phyloP scores from a whole-genome alignment of 2,113 vertebrate species.

The Mirounga angustirostris region DNA sequence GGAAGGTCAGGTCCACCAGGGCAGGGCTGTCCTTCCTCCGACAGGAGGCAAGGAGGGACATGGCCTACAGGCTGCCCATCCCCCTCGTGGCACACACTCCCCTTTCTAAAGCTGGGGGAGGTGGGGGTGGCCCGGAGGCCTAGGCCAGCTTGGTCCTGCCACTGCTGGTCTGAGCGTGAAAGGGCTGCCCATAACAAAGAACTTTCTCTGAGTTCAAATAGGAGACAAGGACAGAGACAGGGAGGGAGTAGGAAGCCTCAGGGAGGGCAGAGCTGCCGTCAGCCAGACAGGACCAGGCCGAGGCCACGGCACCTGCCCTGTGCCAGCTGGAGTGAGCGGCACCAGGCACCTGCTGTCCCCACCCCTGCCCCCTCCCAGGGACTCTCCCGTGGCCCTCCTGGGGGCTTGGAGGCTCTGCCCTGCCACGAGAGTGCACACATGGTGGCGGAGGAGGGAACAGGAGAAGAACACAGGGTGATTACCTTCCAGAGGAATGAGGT shows the following conservation, averaged over 20 bases:
- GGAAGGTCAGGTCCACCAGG: neutral
- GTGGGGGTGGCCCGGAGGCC: neutral
- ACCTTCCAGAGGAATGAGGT: slow-evolving; percentile 99
- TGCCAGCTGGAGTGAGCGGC: neutral
- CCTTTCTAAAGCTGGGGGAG: neutral
- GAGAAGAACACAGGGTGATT: slow-evolving; percentile 88
- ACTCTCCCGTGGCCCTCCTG: slow-evolving; percentile 32
- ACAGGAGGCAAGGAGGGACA: neutral
- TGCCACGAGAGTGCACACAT: slow-evolving; percentile 78
- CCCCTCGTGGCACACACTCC: neutral
- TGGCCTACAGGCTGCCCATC: neutral
- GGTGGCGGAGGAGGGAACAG: slow-evolving; percentile 80
- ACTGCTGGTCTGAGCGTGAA: slow-evolving; percentile 80
- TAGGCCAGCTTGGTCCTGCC: slow-evolving; percentile 76
- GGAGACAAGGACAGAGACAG: slow-evolving; percentile 79
- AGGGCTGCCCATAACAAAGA: slow-evolving; percentile 72
- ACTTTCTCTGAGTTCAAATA: slow-evolving; percentile 58
- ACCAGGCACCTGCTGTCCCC: slow-evolving; percentile 16
- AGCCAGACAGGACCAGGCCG: slow-evolving; percentile 75
- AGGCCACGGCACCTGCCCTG: neutral
- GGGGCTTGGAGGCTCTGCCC: slow-evolving; percentile 84
- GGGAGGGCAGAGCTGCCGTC: slow-evolving; percentile 85
- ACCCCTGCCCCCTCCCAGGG: slow-evolving; percentile 40
- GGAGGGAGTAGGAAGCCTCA: slow-evolving; percentile 59
- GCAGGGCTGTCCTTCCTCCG: neutral